These are phyloP conservation scores for Rhinichthys osculus DNA, from an alignment of 2,797 vertebrate genomes.

Conservation along the genomic window DNA sequence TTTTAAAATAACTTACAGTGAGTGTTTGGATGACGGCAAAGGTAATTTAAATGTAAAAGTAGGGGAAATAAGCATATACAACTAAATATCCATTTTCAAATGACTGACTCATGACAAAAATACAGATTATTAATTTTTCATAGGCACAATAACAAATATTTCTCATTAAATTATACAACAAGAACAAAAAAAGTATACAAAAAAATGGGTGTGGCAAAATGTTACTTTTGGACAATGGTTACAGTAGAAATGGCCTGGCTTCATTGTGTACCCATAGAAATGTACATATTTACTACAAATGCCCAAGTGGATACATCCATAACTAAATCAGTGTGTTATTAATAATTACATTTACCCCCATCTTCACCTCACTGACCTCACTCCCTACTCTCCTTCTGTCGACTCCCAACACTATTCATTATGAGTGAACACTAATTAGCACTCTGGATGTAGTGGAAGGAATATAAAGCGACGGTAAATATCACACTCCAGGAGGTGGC, in stretches of 20 bases:
- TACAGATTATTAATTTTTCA: not conserved
- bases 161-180: not conserved
- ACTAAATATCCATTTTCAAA: not conserved
- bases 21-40: not conserved
- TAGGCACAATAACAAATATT: not conserved
- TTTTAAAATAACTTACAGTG: too few relatives aligned
- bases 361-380: conserved; percentile 25
- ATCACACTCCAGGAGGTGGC: conserved; percentile 59
- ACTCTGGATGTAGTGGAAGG: conserved; percentile 44
- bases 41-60: not conserved
- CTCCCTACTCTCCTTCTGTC: conserved; percentile 37
- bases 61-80: not conserved
- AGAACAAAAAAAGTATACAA: not conserved
- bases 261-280: not conserved
- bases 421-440: conserved; percentile 59
- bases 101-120: not conserved
- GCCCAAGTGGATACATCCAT: conserved; percentile 1
- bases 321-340: conserved; percentile 13
- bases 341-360: conserved; percentile 26
- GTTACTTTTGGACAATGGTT: not conserved
- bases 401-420: conserved; percentile 51
- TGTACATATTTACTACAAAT: not conserved
- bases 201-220: not conserved
- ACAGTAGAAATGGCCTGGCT: not conserved
- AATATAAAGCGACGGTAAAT: conserved; percentile 58